phyloP scores from a whole-genome alignment of 2,797 vertebrate genomes.

The Etheostoma perlongum region DNA sequence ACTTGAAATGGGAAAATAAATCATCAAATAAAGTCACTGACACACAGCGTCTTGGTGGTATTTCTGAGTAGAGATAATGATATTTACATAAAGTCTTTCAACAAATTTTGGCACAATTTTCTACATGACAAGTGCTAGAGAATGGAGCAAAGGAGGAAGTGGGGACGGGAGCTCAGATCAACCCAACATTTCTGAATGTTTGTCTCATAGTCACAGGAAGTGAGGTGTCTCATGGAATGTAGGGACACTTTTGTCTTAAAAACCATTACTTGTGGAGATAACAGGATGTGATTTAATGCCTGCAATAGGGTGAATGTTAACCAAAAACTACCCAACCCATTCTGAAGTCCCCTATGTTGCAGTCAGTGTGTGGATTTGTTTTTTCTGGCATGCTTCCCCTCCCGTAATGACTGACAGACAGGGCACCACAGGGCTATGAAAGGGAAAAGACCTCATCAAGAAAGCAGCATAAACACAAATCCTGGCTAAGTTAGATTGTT shows the following conservation, averaged over 20 bases:
- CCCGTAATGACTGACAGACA: constrained; percentile 22
- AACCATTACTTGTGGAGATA: constrained; percentile 7
- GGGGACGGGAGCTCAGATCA: background rate
- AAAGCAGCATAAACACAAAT: constrained; percentile 5
- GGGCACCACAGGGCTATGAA: constrained; percentile 1
- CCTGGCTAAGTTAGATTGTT: background rate
- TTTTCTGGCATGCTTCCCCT: background rate
- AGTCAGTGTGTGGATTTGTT: constrained; percentile 13
- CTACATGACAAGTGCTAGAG: constrained; percentile 16
- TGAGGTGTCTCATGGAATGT: constrained; percentile 28
- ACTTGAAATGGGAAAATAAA: background rate
- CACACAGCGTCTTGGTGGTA: background rate
- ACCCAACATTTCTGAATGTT: constrained; percentile 36
- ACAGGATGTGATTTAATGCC: background rate
- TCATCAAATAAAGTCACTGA: constrained; percentile 14
- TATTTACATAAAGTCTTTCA: constrained; percentile 25
- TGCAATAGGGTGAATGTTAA: constrained; percentile 5
- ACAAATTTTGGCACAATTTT: constrained; percentile 10
- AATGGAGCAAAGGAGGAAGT: constrained; percentile 13
- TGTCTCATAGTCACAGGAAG: constrained; percentile 32
- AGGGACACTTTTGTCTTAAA: constrained; percentile 2
- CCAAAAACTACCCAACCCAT: background rate
- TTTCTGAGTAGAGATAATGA: background rate
- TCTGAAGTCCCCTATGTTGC: background rate
- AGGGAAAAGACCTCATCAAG: constrained; percentile 7